Percentiles rank a stretch among this genome's conserved stretches.
Evolutionary conservation across 1,140 invertebrate genomes (phyloP).

Genomic region (Nymphalis io): DNA sequence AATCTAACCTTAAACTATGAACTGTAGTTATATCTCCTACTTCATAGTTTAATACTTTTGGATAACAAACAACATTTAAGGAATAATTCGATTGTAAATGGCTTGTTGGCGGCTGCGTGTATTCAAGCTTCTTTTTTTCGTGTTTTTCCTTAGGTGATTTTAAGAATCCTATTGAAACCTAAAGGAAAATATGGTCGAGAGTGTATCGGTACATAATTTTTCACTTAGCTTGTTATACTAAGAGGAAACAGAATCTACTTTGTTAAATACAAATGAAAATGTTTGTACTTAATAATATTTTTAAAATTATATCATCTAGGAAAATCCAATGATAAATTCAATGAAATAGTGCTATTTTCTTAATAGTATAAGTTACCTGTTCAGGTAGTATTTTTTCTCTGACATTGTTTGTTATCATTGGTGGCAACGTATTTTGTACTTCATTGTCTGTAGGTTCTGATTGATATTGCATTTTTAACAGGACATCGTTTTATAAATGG

Average conservation of each 20-base stretch:
- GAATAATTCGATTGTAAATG: slow-evolving; percentile 8
- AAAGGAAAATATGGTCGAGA: not conserved
- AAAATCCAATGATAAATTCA: slow-evolving; percentile 8
- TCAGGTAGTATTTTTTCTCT: slow-evolving; percentile 44
- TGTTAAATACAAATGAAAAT: not conserved
- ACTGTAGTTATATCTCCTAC: slow-evolving; percentile 16
- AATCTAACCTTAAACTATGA: slow-evolving; percentile 29
- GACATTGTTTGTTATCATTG: slow-evolving; percentile 46
- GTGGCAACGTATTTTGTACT: slow-evolving; percentile 40
- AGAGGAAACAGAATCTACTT: not conserved
- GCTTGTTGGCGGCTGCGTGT: too few species aligned
- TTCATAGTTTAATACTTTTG: slow-evolving; percentile 18
- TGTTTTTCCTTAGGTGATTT: not conserved
- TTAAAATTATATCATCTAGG: not conserved
- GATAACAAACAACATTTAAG: slow-evolving; percentile 8
- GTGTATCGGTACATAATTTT: not conserved
- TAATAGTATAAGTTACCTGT: slow-evolving; percentile 33
- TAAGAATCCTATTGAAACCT: not conserved
- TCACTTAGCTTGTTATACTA: not conserved
- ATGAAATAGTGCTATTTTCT: slow-evolving; percentile 9
- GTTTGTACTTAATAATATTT: not conserved
- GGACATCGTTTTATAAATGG: not conserved
- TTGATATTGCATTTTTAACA: slow-evolving; percentile 16
- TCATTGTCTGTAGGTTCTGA: slow-evolving; percentile 21
- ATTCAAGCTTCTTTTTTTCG: not conserved